phyloP scores from a whole-genome alignment of 2,113 vertebrate genomes.

The Amphiprion percula region DNA sequence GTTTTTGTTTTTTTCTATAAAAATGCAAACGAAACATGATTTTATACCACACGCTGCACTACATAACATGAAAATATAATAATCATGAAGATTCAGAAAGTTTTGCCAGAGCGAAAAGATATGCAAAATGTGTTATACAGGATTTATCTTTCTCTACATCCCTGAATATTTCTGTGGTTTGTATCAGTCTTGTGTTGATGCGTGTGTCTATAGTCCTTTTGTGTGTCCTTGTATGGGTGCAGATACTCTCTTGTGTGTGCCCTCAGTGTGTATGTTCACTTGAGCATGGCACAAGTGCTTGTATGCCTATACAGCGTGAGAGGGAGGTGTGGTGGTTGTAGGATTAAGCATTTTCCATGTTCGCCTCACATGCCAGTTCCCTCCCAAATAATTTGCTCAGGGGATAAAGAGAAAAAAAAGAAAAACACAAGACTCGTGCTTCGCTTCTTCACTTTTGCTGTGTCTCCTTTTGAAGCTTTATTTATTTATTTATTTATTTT shows the following conservation, averaged over 20 bases:
- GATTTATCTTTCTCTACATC: background rate
- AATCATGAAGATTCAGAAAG: background rate
- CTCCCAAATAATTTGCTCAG: constrained; percentile 44
- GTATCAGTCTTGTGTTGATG: background rate
- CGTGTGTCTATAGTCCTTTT: constrained; percentile 30
- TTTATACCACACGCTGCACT: too few relatives aligned
- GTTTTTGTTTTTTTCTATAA: background rate
- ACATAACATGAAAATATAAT: background rate
- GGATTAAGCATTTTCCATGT: constrained; percentile 74
- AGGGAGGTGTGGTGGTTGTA: constrained; percentile 52
- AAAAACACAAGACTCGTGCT: constrained; percentile 28
- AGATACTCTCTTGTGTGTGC: constrained; percentile 36
- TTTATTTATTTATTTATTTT: constrained; percentile 8
- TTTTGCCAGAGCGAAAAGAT: background rate
- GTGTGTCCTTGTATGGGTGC: constrained; percentile 43
- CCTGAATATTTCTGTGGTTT: constrained; percentile 13
- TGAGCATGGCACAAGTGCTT: constrained; percentile 53
- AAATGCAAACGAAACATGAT: background rate
- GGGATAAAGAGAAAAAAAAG: background rate
- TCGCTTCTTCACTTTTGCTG: constrained; percentile 30
- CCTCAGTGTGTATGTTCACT: constrained; percentile 58
- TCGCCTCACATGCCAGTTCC: constrained; percentile 54
- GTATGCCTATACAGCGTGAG: constrained; percentile 33
- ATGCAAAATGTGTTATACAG: background rate
- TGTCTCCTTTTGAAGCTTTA: constrained; percentile 44